Conservation (phyloP, 2,888 invertebrate species). For the Subacronicta megacephala region DNA sequence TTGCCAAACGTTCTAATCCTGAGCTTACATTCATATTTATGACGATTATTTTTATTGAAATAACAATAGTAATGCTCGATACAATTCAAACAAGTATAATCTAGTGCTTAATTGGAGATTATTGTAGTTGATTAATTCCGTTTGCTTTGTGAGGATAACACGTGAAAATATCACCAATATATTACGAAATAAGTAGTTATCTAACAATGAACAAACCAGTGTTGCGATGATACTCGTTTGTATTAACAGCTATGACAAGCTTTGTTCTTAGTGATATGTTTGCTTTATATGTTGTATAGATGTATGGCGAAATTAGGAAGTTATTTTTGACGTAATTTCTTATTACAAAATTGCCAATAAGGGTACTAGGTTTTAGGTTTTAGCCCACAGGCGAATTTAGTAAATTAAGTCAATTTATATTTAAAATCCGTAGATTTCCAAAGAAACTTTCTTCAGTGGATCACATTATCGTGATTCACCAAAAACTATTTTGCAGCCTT, state of each 20-base stretch:
- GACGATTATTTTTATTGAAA: conserved; percentile 39
- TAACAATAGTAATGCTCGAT: conserved; percentile 42
- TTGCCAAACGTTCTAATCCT: conserved; percentile 37
- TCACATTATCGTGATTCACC: no score
- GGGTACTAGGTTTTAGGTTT: no score
- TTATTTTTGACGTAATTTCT: no score
- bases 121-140: conserved; percentile 50
- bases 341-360: no score
- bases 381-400: no score
- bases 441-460: no score
- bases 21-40: conserved; percentile 48
- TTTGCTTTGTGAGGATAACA: conserved; percentile 25
- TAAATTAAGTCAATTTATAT: no score
- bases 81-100: conserved; percentile 53
- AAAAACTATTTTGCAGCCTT: no score
- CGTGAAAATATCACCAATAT: conserved; percentile 16
- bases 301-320: no score
- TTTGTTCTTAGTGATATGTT: neutral
- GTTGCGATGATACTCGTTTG: neutral
- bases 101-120: conserved; percentile 55
- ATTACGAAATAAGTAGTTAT: conserved; percentile 18
- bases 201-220: conserved; percentile 5
- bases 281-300: no score
- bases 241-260: conserved; percentile 4
- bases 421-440: no score